Percentiles rank a stretch among this genome's conserved stretches.
phyloP scores from a whole-genome alignment of 2,888 invertebrate species.

The Sinelater perroti region DNA sequence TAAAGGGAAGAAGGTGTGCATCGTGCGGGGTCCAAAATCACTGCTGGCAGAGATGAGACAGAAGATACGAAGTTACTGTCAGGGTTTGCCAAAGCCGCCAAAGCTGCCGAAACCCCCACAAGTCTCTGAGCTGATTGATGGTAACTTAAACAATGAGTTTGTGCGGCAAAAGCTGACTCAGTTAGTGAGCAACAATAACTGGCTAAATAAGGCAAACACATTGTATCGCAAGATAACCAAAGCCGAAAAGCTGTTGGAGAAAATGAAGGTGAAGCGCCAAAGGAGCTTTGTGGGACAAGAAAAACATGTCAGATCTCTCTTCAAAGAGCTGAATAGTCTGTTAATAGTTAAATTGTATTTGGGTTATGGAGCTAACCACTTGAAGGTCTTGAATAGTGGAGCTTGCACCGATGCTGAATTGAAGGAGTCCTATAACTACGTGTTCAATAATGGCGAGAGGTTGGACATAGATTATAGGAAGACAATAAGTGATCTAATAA shows the following conservation, averaged over 20 bases:
- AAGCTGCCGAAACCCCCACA: neutral
- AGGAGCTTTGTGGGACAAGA: neutral
- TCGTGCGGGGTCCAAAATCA: neutral
- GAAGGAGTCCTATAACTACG: slow-evolving; percentile 1
- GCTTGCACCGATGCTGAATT: neutral
- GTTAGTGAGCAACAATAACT: neutral
- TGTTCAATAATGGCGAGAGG: slow-evolving; percentile 1
- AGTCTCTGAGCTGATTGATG: neutral
- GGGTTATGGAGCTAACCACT: neutral
- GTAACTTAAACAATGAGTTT: neutral
- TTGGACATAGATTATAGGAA: neutral
- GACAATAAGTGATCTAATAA: neutral
- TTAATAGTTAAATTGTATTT: neutral
- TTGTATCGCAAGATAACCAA: neutral
- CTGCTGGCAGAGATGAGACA: neutral
- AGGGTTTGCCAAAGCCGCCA: no score
- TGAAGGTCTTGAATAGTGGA: neutral
- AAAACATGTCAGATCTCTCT: neutral
- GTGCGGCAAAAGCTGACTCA: neutral
- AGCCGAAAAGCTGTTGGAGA: neutral
- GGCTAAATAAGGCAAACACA: neutral
- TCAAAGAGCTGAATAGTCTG: neutral
- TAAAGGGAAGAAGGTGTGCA: neutral
- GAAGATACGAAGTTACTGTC: neutral
- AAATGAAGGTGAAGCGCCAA: neutral